Conservation (phyloP, 2,113 vertebrate species). For the Mus spicilegus region DNA sequence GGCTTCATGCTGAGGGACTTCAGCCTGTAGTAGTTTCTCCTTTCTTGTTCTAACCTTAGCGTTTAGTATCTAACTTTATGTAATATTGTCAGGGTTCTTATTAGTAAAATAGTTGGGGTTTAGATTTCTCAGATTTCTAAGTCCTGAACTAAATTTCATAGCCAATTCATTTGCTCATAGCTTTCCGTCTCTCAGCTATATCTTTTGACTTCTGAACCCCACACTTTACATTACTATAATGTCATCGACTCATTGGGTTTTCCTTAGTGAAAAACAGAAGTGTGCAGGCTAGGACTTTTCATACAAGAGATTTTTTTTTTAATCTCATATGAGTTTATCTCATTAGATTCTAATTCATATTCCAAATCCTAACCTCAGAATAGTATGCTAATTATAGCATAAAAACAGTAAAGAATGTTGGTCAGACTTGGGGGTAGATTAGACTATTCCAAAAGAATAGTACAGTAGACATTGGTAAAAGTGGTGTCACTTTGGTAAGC, state of each 20-base stretch:
- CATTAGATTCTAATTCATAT: background rate
- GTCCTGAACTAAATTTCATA: background rate
- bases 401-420: background rate
- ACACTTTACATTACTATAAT: background rate
- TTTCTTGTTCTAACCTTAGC: background rate
- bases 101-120: background rate
- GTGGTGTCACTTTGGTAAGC: background rate
- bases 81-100: background rate
- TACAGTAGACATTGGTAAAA: background rate
- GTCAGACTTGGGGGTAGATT: background rate
- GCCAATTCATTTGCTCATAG: background rate
- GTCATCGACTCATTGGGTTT: background rate
- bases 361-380: background rate
- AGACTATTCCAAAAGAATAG: background rate
- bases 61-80: background rate
- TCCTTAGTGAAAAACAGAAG: constrained; percentile 19
- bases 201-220: background rate
- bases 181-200: background rate
- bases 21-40: background rate
- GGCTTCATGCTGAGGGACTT: background rate
- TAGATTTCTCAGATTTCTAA: background rate
- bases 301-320: background rate
- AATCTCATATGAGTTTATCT: background rate
- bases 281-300: background rate
- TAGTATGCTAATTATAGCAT: background rate